These are phyloP conservation scores for Caerostris darwini DNA, from an alignment of 1,140 invertebrate species.

Conservation along the genomic window DNA sequence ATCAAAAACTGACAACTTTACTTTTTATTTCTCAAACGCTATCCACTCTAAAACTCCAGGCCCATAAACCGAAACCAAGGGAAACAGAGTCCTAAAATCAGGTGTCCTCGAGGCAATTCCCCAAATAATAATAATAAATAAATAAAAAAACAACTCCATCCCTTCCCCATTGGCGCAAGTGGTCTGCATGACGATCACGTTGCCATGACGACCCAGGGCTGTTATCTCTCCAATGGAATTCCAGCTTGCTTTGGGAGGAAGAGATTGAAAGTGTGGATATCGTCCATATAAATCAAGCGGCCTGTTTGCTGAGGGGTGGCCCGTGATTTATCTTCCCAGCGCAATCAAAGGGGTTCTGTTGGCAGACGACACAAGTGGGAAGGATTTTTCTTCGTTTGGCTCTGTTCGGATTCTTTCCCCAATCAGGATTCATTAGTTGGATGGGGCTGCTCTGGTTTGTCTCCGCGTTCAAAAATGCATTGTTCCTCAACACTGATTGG, in stretches of 20 bases:
- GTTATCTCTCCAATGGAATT: slow-evolving; percentile 33
- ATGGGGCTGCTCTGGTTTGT: not conserved
- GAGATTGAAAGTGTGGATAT: slow-evolving; percentile 43
- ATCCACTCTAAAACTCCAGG: not conserved
- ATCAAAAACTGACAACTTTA: too few relatives aligned
- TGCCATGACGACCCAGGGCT: not conserved
- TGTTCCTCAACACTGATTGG: too few relatives aligned
- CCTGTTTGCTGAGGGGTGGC: not conserved
- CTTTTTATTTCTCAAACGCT: too few relatives aligned
- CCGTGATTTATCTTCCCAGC: not conserved
- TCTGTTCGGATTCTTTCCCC: not conserved
- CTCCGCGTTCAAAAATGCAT: too few relatives aligned
- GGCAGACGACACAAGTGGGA: not conserved
- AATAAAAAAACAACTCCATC: not conserved
- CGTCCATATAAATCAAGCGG: slow-evolving; percentile 44
- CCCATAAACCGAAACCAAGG: not conserved
- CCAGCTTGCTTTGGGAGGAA: slow-evolving; percentile 33
- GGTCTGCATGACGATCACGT: slow-evolving; percentile 8
- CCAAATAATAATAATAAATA: too few relatives aligned
- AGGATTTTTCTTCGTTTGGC: not conserved
- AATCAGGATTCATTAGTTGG: not conserved
- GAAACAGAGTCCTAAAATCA: not conserved
- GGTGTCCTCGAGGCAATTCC: not conserved
- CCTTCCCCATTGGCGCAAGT: not conserved
- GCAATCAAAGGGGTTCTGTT: not conserved